A percentile compares a stretch with the other conserved stretches of the same genome.
phyloP scores from a whole-genome alignment of 2,113 vertebrate species.

The Cryptomyrus ogoouensis region DNA sequence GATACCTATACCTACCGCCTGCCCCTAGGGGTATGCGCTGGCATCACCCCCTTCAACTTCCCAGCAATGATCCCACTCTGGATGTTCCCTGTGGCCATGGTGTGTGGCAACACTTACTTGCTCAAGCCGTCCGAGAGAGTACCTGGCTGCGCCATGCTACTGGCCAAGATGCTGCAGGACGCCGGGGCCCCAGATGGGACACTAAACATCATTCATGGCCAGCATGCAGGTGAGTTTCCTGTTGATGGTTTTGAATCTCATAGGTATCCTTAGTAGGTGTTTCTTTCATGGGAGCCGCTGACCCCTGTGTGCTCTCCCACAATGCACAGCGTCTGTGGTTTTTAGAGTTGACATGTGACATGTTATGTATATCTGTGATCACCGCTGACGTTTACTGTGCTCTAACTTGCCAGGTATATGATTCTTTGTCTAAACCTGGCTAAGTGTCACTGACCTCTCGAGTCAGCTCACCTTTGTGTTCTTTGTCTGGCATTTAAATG shows the following conservation, averaged over 20 bases:
- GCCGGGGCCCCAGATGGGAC: conserved; percentile 86
- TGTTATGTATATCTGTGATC: conserved; percentile 1
- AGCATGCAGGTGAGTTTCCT: conserved; percentile 70
- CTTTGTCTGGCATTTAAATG: background rate
- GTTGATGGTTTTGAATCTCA: background rate
- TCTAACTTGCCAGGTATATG: background rate
- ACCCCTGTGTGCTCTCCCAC: background rate
- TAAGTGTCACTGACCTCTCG: background rate
- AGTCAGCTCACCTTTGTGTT: background rate
- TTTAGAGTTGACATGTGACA: background rate
- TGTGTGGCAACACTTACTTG: conserved; percentile 91
- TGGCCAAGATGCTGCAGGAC: conserved; percentile 86
- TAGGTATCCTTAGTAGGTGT: background rate
- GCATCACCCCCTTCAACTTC: conserved; percentile 93
- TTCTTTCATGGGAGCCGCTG: background rate
- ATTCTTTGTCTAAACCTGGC: background rate
- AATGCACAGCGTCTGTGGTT: background rate
- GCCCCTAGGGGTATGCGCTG: conserved; percentile 88
- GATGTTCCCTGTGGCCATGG: conserved; percentile 97
- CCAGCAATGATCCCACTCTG: conserved; percentile 98
- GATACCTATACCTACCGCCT: conserved; percentile 86
- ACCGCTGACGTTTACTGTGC: background rate
- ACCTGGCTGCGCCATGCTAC: conserved; percentile 84
- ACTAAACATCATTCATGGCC: conserved; percentile 88
- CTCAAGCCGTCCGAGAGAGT: conserved; percentile 94